Evolutionary conservation across 2,113 vertebrate genomes (phyloP).

Genomic region (Lepisosteus oculatus): DNA sequence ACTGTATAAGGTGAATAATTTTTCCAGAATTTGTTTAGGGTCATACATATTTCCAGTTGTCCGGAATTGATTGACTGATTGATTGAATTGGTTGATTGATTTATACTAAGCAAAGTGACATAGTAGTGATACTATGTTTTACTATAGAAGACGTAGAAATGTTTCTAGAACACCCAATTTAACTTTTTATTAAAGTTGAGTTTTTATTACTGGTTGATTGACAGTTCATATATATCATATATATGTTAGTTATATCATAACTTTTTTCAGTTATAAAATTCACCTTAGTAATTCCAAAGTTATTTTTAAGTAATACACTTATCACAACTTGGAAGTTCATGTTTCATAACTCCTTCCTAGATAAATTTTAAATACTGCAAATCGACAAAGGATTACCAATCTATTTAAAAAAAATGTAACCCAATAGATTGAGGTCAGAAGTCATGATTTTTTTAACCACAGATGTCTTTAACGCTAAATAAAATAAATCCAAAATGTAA

Average conservation of each 20-base stretch:
- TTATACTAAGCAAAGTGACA: too few species aligned
- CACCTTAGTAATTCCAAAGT: not conserved
- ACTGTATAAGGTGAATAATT: too few species aligned
- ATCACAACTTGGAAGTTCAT: not conserved
- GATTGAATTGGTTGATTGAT: too few species aligned
- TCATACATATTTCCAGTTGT: too few species aligned
- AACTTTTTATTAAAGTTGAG: not conserved
- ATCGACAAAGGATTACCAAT: slow-evolving; percentile 7
- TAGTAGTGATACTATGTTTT: not conserved
- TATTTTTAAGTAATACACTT: not conserved
- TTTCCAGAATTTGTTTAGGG: too few species aligned
- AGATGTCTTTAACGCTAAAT: not conserved
- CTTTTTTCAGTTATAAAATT: not conserved
- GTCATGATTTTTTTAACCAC: too few species aligned
- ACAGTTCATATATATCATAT: too few species aligned
- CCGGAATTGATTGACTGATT: too few species aligned
- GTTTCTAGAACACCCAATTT: not conserved
- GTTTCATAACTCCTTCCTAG: slow-evolving; percentile 11
- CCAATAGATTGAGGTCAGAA: not conserved
- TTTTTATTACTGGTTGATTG: too few species aligned
- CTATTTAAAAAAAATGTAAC: not conserved
- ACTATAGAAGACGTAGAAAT: slow-evolving; percentile 2
- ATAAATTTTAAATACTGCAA: slow-evolving; percentile 3
- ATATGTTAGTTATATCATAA: not conserved
- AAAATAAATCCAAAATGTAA: slow-evolving; percentile 7